phyloP scores from a whole-genome alignment of 2,888 invertebrate species.

The Leucophenga maculata region DNA sequence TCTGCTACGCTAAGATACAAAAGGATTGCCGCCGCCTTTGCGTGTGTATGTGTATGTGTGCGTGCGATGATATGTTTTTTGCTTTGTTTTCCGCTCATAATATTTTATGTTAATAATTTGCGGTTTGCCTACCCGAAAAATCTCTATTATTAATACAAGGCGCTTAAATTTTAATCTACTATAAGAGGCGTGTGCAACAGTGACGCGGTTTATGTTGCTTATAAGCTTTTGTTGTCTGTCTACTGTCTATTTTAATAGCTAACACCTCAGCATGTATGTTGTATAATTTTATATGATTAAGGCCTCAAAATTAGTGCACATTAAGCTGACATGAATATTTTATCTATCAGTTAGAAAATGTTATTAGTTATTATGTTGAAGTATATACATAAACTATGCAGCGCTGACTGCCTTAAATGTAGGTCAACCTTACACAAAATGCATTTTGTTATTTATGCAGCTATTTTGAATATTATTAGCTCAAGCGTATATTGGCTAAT shows the following conservation, averaged over 20 bases:
- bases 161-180: conserved; percentile 56
- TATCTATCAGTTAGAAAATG: too few species aligned
- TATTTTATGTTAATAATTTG: conserved; percentile 42
- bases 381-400: too few species aligned
- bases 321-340: not conserved
- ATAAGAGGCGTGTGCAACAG: conserved; percentile 39
- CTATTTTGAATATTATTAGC: too few species aligned
- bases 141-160: conserved; percentile 21
- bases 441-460: too few species aligned
- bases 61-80: not conserved
- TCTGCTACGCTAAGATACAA: too few species aligned
- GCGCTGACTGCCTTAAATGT: too few species aligned
- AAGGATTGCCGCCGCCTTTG: not conserved
- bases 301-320: too few species aligned
- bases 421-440: too few species aligned
- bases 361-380: too few species aligned
- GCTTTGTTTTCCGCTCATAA: not conserved
- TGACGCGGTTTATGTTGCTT: not conserved
- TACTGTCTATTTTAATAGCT: not conserved
- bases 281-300: too few species aligned
- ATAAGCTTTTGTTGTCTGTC: not conserved
- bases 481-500: too few species aligned
- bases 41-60: not conserved
- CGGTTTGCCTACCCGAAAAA: conserved; percentile 26
- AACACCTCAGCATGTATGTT: not conserved